phyloP scores from a whole-genome alignment of 2,113 vertebrate species.

The Sceloporus tristichus region DNA sequence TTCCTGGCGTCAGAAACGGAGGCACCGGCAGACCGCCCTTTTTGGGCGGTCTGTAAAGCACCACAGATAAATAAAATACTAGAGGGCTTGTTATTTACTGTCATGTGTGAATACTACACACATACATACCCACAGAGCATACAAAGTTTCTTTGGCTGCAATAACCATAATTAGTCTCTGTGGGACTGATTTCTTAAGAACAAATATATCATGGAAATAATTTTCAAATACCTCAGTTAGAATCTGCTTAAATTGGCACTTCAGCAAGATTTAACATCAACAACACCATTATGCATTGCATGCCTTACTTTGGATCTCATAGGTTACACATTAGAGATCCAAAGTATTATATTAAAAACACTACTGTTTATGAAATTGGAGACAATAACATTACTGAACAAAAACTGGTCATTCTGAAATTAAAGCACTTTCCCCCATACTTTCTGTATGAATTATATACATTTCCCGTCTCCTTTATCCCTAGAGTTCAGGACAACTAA shows the following conservation, averaged over 20 bases:
- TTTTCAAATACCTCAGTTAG: neutral
- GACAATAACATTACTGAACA: neutral
- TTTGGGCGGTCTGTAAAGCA: too few relatives aligned
- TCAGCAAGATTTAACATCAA: neutral
- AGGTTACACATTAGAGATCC: too few relatives aligned
- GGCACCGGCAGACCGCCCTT: too few relatives aligned
- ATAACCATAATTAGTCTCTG: constrained; percentile 23
- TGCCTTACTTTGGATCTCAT: neutral
- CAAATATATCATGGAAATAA: neutral
- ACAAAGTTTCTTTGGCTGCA: neutral
- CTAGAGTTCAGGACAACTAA: neutral
- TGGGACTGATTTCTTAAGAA: neutral
- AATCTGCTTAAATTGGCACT: neutral
- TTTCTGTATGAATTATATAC: neutral
- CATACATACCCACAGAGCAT: neutral
- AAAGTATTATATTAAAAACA: neutral
- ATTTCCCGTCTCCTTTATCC: neutral
- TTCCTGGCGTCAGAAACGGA: too few relatives aligned
- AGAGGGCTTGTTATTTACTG: neutral
- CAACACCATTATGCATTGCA: neutral
- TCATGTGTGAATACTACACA: neutral
- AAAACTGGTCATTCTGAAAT: neutral
- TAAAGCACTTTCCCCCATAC: neutral
- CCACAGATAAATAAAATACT: too few relatives aligned
- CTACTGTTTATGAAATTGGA: neutral